Conservation (phyloP, 2,888 invertebrate genomes). For the Aleiodes leptofemur region DNA sequence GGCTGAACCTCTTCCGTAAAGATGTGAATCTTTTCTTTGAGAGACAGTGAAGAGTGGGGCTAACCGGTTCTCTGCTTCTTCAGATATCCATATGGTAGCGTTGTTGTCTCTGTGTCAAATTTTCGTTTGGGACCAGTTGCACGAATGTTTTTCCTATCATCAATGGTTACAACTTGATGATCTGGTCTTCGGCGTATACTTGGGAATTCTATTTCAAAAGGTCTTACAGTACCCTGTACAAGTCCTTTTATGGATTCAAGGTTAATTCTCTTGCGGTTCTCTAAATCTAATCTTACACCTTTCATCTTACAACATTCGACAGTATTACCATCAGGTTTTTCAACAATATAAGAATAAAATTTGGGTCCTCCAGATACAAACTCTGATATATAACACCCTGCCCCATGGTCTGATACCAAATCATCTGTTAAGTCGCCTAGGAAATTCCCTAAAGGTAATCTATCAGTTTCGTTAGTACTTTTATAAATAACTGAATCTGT, state of each 20-base stretch:
- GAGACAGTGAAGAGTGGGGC: too few species aligned
- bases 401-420: neutral
- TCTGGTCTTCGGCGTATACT: conserved; percentile 5
- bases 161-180: neutral
- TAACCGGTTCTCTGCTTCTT: too few species aligned
- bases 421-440: conserved; percentile 47
- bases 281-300: neutral
- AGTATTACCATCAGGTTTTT: neutral
- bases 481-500: conserved; percentile 41
- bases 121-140: neutral
- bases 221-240: neutral
- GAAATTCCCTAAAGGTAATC: neutral
- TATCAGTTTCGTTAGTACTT: conserved; percentile 1
- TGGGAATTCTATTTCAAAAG: neutral
- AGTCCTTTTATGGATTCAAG: neutral
- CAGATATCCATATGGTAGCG: neutral
- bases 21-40: too few species aligned
- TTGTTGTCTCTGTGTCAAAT: neutral
- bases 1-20: too few species aligned
- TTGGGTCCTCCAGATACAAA: conserved; percentile 34
- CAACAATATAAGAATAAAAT: conserved; percentile 21
- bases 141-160: conserved; percentile 1
- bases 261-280: conserved; percentile 3
- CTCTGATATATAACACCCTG: conserved; percentile 30
- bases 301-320: conserved; percentile 20